Percentiles rank a stretch among this genome's conserved stretches.
Conservation (phyloP, 2,888 invertebrate species). For the Dryadula phaetusa region DNA sequence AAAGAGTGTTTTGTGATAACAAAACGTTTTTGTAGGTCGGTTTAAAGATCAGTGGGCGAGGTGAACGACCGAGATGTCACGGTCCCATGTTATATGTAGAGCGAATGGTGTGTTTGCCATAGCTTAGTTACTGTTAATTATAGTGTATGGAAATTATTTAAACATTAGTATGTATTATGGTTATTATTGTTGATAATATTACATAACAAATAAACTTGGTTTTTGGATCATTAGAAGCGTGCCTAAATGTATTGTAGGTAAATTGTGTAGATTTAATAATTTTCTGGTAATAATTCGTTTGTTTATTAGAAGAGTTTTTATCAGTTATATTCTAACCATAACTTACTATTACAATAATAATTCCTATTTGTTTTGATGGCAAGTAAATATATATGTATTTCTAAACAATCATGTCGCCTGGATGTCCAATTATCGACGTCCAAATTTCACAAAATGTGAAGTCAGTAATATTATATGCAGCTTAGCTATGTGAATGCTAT, state of each 20-base stretch:
- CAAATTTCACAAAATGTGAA: neutral
- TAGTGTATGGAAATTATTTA: neutral
- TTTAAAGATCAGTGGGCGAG: conserved; percentile 68
- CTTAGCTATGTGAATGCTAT: neutral
- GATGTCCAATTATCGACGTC: neutral
- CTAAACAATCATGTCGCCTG: neutral
- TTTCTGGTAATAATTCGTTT: neutral
- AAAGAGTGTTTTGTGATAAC: conserved; percentile 53
- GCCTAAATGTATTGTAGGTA: too few relatives aligned
- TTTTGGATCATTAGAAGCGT: too few relatives aligned
- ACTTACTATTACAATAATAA: too few relatives aligned
- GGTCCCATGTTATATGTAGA: conserved; percentile 57
- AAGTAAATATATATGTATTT: too few relatives aligned
- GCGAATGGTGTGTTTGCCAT: conserved; percentile 32
- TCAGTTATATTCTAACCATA: too few relatives aligned
- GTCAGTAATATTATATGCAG: neutral
- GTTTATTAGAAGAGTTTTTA: neutral
- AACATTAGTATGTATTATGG: too few relatives aligned
- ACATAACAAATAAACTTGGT: too few relatives aligned
- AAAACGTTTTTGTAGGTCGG: conserved; percentile 62
- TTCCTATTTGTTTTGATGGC: too few relatives aligned
- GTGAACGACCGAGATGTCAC: conserved; percentile 77
- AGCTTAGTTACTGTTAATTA: conserved; percentile 24
- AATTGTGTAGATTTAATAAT: neutral
- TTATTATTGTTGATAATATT: too few relatives aligned